phyloP scores from a whole-genome alignment of 2,888 invertebrate species.

The Pocota personata region DNA sequence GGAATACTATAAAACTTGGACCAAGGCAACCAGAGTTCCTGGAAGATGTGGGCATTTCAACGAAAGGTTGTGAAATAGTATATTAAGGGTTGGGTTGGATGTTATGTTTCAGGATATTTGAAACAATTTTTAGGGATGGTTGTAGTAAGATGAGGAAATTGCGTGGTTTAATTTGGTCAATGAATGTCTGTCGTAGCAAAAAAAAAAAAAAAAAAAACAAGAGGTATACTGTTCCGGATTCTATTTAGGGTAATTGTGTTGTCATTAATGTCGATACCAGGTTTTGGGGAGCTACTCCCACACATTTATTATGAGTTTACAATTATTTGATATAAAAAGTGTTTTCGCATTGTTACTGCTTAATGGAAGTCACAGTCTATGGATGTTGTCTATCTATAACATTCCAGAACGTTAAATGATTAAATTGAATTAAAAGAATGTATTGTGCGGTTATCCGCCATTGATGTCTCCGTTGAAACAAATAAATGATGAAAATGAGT shows the following conservation, averaged over 20 bases:
- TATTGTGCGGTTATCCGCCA: too few relatives aligned
- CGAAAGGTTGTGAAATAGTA: not conserved
- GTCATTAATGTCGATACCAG: not conserved
- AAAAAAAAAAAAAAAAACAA: too few relatives aligned
- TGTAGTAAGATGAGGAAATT: not conserved
- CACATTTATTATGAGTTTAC: not conserved
- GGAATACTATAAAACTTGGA: not conserved
- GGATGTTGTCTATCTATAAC: too few relatives aligned
- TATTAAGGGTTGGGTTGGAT: not conserved
- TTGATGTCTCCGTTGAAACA: too few relatives aligned
- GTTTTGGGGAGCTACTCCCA: not conserved
- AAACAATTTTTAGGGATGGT: not conserved
- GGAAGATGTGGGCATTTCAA: constrained; percentile 8
- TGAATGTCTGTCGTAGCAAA: constrained; percentile 14
- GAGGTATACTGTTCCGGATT: not conserved
- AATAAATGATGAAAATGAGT: too few relatives aligned
- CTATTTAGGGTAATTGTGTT: not conserved
- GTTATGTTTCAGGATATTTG: not conserved
- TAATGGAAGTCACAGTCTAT: too few relatives aligned
- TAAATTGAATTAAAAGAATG: too few relatives aligned
- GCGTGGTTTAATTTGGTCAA: not conserved
- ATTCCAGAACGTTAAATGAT: too few relatives aligned
- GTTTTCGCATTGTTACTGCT: too few relatives aligned
- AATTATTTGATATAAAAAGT: too few relatives aligned
- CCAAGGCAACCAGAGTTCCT: not conserved